Percentiles rank a stretch among this genome's conserved stretches.
These are phyloP conservation scores for Micrasema minimum DNA, from an alignment of 1,140 invertebrate genomes.

Conservation along the genomic window DNA sequence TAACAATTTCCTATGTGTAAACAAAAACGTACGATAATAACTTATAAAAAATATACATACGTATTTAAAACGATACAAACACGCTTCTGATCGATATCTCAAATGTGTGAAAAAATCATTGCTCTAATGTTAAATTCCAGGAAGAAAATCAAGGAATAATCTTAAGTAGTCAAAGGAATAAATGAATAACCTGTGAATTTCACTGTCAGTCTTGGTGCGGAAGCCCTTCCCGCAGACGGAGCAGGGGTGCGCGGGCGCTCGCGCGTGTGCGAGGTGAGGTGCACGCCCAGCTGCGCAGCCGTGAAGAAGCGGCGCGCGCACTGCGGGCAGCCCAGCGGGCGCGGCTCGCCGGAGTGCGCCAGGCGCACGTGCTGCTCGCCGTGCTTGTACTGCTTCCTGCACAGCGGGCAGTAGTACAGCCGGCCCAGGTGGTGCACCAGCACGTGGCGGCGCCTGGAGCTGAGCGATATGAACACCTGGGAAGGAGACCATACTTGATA, in stretches of 20 bases:
- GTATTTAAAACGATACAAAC: too few species aligned
- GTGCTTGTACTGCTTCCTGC: constrained; percentile 29
- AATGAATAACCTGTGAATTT: constrained; percentile 46
- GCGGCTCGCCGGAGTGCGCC: constrained; percentile 29
- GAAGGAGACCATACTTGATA: too few species aligned
- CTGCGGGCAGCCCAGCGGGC: constrained; percentile 14
- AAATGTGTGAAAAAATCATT: too few species aligned
- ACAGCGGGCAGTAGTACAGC: constrained; percentile 26
- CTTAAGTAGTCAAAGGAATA: too few species aligned
- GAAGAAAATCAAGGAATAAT: too few species aligned
- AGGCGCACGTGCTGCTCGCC: constrained; percentile 41
- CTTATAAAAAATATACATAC: too few species aligned
- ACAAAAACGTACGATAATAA: too few species aligned
- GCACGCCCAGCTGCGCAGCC: constrained; percentile 19
- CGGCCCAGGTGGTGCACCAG: constrained; percentile 12
- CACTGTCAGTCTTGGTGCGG: constrained; percentile 16
- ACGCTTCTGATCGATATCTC: too few species aligned
- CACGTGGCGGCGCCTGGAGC: background rate
- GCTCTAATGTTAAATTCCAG: too few species aligned
- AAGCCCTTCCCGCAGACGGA: constrained; percentile 43
- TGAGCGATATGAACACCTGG: constrained; percentile 15
- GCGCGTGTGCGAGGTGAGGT: constrained; percentile 39
- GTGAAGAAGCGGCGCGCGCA: constrained; percentile 27
- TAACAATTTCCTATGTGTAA: too few species aligned
- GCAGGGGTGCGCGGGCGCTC: constrained; percentile 42